Evolutionary conservation across 2,888 invertebrate species (phyloP).

Genomic region (Coleophora flavipennella): DNA sequence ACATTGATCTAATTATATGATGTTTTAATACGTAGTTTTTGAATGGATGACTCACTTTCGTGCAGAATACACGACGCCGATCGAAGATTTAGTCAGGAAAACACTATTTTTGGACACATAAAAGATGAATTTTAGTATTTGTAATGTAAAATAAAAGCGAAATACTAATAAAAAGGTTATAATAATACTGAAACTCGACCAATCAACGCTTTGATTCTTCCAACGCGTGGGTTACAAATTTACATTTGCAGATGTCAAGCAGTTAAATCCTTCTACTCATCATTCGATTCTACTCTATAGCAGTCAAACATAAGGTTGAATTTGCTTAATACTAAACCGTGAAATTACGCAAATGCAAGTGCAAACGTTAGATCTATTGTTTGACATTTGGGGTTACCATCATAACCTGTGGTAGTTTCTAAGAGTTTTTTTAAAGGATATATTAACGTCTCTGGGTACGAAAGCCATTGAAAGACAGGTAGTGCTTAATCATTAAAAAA

Average conservation of each 20-base stretch:
- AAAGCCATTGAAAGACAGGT: no score
- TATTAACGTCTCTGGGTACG: no score
- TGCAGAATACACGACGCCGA: constrained; percentile 20
- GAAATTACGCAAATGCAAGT: no score
- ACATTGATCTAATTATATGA: constrained; percentile 52
- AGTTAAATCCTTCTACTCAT: no score
- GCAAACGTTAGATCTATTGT: no score
- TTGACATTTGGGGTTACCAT: no score
- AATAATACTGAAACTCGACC: constrained; percentile 49
- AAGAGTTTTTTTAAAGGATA: no score
- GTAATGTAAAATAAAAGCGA: constrained; percentile 45
- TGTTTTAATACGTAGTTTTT: constrained; percentile 38
- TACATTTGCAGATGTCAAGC: not conserved
- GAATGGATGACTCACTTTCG: constrained; percentile 53
- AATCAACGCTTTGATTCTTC: constrained; percentile 20
- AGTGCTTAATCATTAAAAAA: no score
- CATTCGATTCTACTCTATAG: no score
- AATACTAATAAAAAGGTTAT: constrained; percentile 59
- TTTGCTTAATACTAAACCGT: no score
- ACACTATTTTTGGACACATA: constrained; percentile 19
- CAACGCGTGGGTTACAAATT: constrained; percentile 5
- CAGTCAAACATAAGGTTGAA: no score
- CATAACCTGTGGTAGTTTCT: no score
- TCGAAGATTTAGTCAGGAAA: constrained; percentile 23
- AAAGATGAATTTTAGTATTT: constrained; percentile 32